Percentiles rank a stretch among this genome's conserved stretches.
phyloP scores from a whole-genome alignment of 2,888 invertebrate genomes.

The Anarsia innoxiella region DNA sequence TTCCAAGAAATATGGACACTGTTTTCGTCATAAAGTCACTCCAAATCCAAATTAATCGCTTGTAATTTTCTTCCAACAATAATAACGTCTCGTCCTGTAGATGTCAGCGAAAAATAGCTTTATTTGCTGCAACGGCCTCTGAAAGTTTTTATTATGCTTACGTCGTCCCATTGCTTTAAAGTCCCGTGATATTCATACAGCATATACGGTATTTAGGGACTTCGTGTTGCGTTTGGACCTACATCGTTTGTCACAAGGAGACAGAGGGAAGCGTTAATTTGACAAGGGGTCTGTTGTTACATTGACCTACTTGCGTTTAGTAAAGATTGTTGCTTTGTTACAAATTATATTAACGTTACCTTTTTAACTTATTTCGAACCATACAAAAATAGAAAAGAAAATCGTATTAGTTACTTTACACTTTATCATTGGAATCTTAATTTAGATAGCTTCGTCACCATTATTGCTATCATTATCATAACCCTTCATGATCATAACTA shows the following conservation, averaged over 20 bases:
- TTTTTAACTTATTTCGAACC: too few species aligned
- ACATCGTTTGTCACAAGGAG: slow-evolving; percentile 60
- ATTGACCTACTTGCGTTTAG: slow-evolving; percentile 52
- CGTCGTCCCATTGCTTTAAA: slow-evolving; percentile 8
- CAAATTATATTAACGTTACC: too few species aligned
- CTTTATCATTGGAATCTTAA: too few species aligned
- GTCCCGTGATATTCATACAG: neutral
- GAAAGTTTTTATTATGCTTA: slow-evolving; percentile 48
- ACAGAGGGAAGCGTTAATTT: slow-evolving; percentile 69
- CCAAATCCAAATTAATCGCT: slow-evolving; percentile 11
- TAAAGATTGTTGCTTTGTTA: slow-evolving; percentile 34
- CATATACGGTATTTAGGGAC: slow-evolving; percentile 5
- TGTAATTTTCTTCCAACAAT: slow-evolving; percentile 15
- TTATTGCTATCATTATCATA: too few species aligned
- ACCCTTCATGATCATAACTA: too few species aligned
- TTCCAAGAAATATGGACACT: too few species aligned
- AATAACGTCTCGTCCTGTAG: slow-evolving; percentile 24
- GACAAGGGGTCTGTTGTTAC: slow-evolving; percentile 61
- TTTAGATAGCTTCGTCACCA: too few species aligned
- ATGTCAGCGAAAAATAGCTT: slow-evolving; percentile 30
- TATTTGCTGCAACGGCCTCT: slow-evolving; percentile 37
- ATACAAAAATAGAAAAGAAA: too few species aligned
- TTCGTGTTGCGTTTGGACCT: slow-evolving; percentile 23
- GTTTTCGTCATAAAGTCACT: neutral
- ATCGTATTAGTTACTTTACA: too few species aligned